These are phyloP conservation scores for Xylocopa sonorina DNA, from an alignment of 1,140 invertebrate species.

Conservation along the genomic window DNA sequence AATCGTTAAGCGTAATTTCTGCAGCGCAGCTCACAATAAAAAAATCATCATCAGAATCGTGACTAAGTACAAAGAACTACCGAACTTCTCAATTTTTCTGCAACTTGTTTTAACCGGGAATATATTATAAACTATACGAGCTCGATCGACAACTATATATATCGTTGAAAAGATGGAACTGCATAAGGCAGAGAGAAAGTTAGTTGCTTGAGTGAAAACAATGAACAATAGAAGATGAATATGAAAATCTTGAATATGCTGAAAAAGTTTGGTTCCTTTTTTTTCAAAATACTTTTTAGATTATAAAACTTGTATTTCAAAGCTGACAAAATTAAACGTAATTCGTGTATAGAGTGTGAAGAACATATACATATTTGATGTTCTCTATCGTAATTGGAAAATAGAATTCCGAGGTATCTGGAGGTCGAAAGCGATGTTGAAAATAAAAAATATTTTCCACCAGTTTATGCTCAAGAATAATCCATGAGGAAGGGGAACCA, in stretches of 20 bases:
- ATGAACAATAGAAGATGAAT: slow-evolving; percentile 10
- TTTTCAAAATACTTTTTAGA: background rate
- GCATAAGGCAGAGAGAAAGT: slow-evolving; percentile 43
- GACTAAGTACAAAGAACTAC: background rate
- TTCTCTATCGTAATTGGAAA: background rate
- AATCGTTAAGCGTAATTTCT: slow-evolving; percentile 50
- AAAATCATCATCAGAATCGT: slow-evolving; percentile 10
- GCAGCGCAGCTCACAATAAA: slow-evolving; percentile 69
- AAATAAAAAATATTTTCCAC: slow-evolving; percentile 1
- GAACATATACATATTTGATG: background rate
- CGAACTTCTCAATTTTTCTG: background rate
- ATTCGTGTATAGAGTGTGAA: background rate
- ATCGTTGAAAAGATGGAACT: slow-evolving; percentile 53
- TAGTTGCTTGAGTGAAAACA: slow-evolving; percentile 24
- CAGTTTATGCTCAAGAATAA: background rate
- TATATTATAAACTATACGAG: background rate
- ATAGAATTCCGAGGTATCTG: slow-evolving; percentile 3
- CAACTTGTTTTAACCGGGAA: background rate
- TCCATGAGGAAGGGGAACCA: background rate
- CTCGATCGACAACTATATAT: slow-evolving; percentile 31
- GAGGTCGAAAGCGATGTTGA: background rate
- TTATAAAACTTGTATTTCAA: slow-evolving; percentile 29
- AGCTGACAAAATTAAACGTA: slow-evolving; percentile 22
- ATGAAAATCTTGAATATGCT: background rate
- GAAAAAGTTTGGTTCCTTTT: slow-evolving; percentile 17